Percentiles rank a stretch among this genome's conserved stretches.
Evolutionary conservation across 2,797 vertebrate genomes (phyloP).

Genomic region (Staurois parvus): DNA sequence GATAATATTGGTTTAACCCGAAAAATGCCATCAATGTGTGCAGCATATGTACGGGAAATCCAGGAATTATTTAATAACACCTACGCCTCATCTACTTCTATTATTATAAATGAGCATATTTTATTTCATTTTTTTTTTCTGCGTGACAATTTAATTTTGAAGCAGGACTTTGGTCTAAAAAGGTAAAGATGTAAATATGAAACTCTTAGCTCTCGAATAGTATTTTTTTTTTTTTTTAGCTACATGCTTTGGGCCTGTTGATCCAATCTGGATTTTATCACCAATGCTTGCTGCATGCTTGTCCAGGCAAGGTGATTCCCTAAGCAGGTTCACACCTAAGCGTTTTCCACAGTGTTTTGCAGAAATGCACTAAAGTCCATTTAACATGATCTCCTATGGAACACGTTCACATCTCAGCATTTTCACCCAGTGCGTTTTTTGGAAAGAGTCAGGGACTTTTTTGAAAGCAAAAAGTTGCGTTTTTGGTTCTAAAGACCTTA

Average conservation of each 20-base stretch:
- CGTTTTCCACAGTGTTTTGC: no score
- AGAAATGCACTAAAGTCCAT: no score
- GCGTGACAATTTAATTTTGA: not conserved
- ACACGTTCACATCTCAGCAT: no score
- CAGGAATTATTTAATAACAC: not conserved
- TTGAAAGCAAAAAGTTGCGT: no score
- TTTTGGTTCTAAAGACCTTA: no score
- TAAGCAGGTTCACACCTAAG: no score
- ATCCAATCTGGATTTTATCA: not conserved
- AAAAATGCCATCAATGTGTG: constrained; percentile 5
- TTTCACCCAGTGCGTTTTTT: no score
- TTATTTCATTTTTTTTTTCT: not conserved
- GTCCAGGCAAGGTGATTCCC: not conserved
- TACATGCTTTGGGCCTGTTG: not conserved
- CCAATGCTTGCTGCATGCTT: not conserved
- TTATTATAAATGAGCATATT: not conserved
- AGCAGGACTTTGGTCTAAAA: not conserved
- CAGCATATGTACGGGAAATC: not conserved
- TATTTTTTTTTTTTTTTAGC: no score
- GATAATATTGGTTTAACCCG: not conserved
- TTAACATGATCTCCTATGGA: no score
- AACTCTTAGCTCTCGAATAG: no score
- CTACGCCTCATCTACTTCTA: not conserved
- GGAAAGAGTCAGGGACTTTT: no score
- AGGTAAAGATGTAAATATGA: not conserved